These are phyloP conservation scores for Odontesthes bonariensis DNA, from an alignment of 2,113 vertebrate species.

Conservation along the genomic window DNA sequence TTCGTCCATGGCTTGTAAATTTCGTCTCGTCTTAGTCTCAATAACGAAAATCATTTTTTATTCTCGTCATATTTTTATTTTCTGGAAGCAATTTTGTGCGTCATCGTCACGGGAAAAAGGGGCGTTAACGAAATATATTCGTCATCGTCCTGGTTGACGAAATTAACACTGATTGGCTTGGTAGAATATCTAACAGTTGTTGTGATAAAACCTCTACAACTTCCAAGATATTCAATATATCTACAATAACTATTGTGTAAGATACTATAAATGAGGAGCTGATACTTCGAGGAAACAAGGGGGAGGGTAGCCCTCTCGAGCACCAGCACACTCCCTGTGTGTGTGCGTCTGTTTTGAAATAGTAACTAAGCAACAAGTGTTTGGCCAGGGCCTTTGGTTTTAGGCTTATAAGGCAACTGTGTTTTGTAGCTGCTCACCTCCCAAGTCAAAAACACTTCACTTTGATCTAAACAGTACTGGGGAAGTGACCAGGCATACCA, in stretches of 20 bases:
- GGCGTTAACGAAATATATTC: too few relatives aligned
- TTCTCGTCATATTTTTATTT: too few relatives aligned
- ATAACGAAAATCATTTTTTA: too few relatives aligned
- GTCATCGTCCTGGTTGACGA: too few relatives aligned
- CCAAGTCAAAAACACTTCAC: slow-evolving; percentile 25
- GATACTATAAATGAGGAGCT: neutral
- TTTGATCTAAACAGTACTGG: slow-evolving; percentile 31
- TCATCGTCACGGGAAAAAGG: too few relatives aligned
- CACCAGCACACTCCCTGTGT: slow-evolving; percentile 38
- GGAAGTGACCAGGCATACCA: neutral
- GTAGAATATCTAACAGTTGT: neutral
- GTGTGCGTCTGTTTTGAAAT: slow-evolving; percentile 70
- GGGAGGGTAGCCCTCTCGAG: slow-evolving; percentile 50
- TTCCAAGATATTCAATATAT: neutral
- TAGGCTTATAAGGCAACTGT: slow-evolving; percentile 78
- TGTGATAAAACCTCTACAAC: too few relatives aligned
- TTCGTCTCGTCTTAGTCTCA: too few relatives aligned
- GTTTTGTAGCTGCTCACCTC: slow-evolving; percentile 44
- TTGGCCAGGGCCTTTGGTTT: slow-evolving; percentile 55
- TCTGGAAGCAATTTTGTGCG: too few relatives aligned
- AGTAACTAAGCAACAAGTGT: slow-evolving; percentile 82
- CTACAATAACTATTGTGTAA: neutral
- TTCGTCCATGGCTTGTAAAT: too few relatives aligned
- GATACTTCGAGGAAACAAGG: slow-evolving; percentile 17
- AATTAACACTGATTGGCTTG: too few relatives aligned